Evolutionary conservation across 2,888 invertebrate species (phyloP).

Genomic region (Tetragnatha montana): DNA sequence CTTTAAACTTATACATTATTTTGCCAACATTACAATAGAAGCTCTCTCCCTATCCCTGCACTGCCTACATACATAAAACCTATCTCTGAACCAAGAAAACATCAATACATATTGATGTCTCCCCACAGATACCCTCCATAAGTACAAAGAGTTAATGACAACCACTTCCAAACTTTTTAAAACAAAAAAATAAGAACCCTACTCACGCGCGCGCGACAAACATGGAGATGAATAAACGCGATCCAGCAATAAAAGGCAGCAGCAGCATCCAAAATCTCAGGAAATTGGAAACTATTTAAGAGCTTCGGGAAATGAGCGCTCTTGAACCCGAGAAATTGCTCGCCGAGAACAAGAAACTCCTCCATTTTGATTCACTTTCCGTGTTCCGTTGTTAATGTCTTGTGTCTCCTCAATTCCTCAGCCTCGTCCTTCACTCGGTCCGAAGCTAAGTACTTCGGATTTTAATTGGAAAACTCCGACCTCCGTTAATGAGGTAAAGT

Average conservation of each 20-base stretch:
- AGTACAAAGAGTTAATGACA: too few species aligned
- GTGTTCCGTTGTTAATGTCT: slow-evolving; percentile 46
- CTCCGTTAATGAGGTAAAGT: slow-evolving; percentile 43
- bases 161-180: too few species aligned
- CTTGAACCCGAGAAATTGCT: slow-evolving; percentile 15
- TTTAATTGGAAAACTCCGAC: slow-evolving; percentile 56
- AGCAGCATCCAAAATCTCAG: slow-evolving; percentile 3
- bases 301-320: slow-evolving; percentile 14
- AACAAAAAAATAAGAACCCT: too few species aligned
- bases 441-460: slow-evolving; percentile 36
- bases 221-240: not conserved
- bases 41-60: too few species aligned
- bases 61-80: too few species aligned
- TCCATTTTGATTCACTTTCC: slow-evolving; percentile 56
- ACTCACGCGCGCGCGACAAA: too few species aligned
- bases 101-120: too few species aligned
- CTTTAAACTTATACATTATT: too few species aligned
- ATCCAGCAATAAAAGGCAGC: not conserved
- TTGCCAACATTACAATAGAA: too few species aligned
- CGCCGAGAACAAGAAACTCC: slow-evolving; percentile 29
- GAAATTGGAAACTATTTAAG: slow-evolving; percentile 47
- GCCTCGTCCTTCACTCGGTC: not conserved
- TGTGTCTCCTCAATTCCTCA: not conserved
- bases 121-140: too few species aligned
- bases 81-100: too few species aligned